Conservation (phyloP, 2,113 vertebrate species). For the Pteronura brasiliensis region DNA sequence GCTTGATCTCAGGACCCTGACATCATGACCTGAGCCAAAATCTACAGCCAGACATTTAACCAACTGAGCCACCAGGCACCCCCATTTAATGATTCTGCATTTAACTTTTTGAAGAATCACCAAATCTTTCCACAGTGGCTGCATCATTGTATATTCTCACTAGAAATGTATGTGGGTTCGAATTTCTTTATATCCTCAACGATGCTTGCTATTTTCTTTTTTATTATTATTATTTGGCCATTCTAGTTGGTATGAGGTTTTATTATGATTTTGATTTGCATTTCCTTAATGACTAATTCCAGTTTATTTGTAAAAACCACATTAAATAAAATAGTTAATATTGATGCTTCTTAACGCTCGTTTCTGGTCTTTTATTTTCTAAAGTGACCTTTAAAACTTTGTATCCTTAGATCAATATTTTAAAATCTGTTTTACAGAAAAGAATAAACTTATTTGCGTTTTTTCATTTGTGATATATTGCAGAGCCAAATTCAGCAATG, state of each 20-base stretch:
- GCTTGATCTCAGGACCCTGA: background rate
- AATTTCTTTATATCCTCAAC: background rate
- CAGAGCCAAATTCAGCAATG: background rate
- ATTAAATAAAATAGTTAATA: background rate
- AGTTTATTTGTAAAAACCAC: background rate
- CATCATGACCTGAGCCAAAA: background rate
- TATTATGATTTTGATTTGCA: background rate
- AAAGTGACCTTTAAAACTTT: background rate
- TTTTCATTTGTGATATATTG: background rate
- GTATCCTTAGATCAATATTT: background rate
- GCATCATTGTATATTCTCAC: background rate
- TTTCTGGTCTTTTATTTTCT: constrained; percentile 5
- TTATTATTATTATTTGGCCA: background rate
- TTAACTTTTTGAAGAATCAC: background rate
- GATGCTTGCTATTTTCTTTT: background rate
- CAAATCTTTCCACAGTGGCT: background rate
- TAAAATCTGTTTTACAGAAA: background rate
- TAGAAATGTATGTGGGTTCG: background rate
- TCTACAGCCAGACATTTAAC: background rate
- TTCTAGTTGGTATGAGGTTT: background rate
- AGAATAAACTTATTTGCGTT: background rate
- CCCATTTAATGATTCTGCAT: background rate
- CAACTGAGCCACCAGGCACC: background rate
- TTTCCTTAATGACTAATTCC: background rate
- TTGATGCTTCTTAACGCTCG: background rate